Evolutionary conservation across 2,797 vertebrate genomes (phyloP), one percentile per base, ranked within the genome.

Genomic region (Prunella strophiata): DNA sequence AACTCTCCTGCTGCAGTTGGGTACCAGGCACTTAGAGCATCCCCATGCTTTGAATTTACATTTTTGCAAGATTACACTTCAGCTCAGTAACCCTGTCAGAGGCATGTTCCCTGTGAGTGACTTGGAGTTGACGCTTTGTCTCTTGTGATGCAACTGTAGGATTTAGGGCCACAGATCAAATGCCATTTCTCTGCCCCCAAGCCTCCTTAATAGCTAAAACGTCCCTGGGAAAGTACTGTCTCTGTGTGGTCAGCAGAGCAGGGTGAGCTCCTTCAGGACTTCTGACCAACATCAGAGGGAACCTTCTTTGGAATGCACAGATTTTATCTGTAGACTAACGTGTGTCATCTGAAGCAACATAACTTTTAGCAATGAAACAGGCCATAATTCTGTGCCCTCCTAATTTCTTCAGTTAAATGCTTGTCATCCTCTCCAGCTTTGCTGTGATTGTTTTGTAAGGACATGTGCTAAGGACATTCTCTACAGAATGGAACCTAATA

Each of bases 401-500:
- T 59, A 2, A 16, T 75, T 89, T 74, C 42, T 76, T 74, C 22
- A 12, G 16, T 50, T 85, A 67, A 88, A 21, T 76, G 22, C 26
- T 43, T 85, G 52, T 61, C 10, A 54, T 91, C 20, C 32, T 71
- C 22, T 25, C 5, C 10, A 76, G 21, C 20, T 77, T 92, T 73
- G 21, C 75, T 83, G 38, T 79, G 70, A 38, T 76, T 67, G 30
- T 78, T 89, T 74, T 66, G n/a, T 63, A 48, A 66, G 62, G 65
- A 71, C 68, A 18, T 1, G 2, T 91, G 66, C 65, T 85, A 55
- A 85, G 32, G 57, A 48, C n/a, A 4, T 80, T 70, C 38, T 75
- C 62, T 80, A 21, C 62, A 54, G 54, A 95, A 59, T 72, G 61
- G 62, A 91, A 91, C 32, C 25, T 81, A 88, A 85, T 50, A 85